Evolutionary conservation across 2,797 vertebrate species (phyloP).

Genomic region (Poeciliopsis gracilis): DNA sequence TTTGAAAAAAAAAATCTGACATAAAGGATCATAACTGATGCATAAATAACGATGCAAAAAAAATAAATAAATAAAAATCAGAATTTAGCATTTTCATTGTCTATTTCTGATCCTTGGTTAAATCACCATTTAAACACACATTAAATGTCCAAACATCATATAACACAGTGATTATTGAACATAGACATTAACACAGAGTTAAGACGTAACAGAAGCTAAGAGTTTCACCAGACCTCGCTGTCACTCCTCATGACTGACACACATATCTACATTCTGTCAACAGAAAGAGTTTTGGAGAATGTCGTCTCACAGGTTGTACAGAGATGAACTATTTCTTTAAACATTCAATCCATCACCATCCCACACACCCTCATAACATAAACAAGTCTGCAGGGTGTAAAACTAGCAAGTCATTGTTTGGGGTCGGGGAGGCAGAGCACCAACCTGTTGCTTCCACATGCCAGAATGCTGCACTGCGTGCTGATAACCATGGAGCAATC

Average conservation of each 20-base stretch:
- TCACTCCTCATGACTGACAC: neutral
- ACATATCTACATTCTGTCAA: constrained; percentile 17
- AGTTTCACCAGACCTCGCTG: neutral
- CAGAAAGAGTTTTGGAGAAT: constrained; percentile 51
- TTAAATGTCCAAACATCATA: neutral
- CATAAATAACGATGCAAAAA: too few species aligned
- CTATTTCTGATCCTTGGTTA: neutral
- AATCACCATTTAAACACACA: neutral
- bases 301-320: constrained; percentile 50
- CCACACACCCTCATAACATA: constrained; percentile 1
- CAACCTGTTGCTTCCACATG: constrained; percentile 97
- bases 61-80: too few species aligned
- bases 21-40: too few species aligned
- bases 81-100: neutral
- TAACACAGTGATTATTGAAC: neutral
- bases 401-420: constrained; percentile 19
- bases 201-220: neutral
- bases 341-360: constrained; percentile 18
- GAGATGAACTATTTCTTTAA: constrained; percentile 13
- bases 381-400: neutral
- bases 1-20: too few species aligned
- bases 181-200: neutral
- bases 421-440: constrained; percentile 13
- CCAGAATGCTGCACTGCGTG: constrained; percentile 84
- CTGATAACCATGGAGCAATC: constrained; percentile 96